Evolutionary conservation across 2,888 invertebrate species (phyloP).

Genomic region (Escarpia spicata): DNA sequence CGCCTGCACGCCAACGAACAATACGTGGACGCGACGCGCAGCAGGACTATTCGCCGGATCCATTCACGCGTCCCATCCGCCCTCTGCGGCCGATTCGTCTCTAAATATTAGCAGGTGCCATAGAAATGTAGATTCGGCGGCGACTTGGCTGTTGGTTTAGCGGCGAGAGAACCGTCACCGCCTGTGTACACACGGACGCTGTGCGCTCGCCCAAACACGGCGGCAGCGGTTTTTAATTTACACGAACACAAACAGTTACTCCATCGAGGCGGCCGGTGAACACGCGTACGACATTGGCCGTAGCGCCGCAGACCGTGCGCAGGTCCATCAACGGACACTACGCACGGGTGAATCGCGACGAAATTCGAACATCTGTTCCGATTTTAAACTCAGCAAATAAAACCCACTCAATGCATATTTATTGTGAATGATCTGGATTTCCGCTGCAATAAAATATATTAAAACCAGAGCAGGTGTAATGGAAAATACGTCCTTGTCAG

Average conservation of each 20-base stretch:
- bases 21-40: not conserved
- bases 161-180: not conserved
- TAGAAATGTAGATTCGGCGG: not conserved
- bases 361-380: not conserved
- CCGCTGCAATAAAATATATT: not conserved
- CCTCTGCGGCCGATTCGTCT: not conserved
- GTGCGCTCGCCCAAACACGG: not conserved
- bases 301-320: not conserved
- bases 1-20: not conserved
- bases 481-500: not conserved
- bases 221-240: not conserved
- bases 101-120: conserved; percentile 1
- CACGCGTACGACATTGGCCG: not conserved
- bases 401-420: not conserved
- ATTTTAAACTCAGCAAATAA: not conserved
- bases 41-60: not conserved
- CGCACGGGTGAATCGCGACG: not conserved
- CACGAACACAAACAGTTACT: not conserved
- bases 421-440: not conserved
- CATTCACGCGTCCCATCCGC: not conserved
- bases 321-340: not conserved
- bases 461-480: not conserved
- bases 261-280: not conserved
- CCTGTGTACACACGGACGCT: not conserved
- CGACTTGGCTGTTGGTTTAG: conserved; percentile 1